Evolutionary conservation across 2,888 invertebrate species (phyloP).

Genomic region (Stenodema calcarata): DNA sequence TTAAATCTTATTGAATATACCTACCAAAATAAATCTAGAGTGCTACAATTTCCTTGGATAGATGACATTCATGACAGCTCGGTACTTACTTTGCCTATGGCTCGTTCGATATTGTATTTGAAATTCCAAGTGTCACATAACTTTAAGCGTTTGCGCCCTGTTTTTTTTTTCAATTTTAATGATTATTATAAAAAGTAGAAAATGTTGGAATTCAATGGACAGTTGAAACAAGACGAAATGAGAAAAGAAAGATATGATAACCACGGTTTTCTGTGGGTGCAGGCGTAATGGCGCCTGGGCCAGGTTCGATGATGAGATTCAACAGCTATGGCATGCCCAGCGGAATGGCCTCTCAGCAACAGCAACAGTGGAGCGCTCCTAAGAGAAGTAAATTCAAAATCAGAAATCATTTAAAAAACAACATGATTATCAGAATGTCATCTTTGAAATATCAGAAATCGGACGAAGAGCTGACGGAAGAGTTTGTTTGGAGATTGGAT

Average conservation of each 20-base stretch:
- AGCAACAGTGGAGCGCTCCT: slow-evolving; percentile 64
- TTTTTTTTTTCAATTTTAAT: not conserved
- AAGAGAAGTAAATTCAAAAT: slow-evolving; percentile 64
- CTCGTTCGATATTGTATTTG: too few species aligned
- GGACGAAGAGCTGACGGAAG: not conserved
- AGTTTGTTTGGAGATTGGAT: not conserved
- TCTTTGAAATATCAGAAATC: not conserved
- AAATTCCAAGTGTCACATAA: too few species aligned
- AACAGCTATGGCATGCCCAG: slow-evolving; percentile 51
- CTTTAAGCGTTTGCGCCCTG: too few species aligned
- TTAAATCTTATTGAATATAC: too few species aligned
- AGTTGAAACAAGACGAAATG: not conserved
- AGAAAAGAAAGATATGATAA: not conserved
- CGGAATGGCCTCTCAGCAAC: slow-evolving; percentile 60
- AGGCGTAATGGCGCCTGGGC: slow-evolving; percentile 56
- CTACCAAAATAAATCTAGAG: too few species aligned
- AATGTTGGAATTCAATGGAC: not conserved
- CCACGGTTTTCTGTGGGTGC: slow-evolving; percentile 45
- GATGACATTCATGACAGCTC: too few species aligned
- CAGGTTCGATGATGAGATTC: slow-evolving; percentile 50
- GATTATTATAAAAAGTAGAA: not conserved
- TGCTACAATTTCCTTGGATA: too few species aligned
- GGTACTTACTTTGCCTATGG: too few species aligned
- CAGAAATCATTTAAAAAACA: slow-evolving; percentile 4
- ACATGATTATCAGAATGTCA: not conserved